Evolutionary conservation across 2,113 vertebrate genomes (phyloP).

Genomic region (Hemicordylus capensis): DNA sequence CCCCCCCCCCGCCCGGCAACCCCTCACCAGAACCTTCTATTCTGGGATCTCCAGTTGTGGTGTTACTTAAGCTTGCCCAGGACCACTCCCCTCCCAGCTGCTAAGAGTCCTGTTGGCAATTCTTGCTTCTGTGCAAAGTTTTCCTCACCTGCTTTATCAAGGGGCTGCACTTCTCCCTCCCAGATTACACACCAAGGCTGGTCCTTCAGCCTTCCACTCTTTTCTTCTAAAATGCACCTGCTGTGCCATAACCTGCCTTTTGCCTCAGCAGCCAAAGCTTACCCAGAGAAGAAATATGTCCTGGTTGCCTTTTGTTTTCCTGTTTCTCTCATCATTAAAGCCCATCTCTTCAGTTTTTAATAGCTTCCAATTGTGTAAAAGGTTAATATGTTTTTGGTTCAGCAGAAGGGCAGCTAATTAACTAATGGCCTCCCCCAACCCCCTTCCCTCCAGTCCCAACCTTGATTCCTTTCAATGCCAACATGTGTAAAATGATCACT

Average conservation of each 20-base stretch:
- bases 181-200: neutral
- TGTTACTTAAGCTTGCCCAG: neutral
- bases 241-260: neutral
- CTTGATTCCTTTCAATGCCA: slow-evolving; percentile 59
- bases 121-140: neutral
- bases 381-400: slow-evolving; percentile 66
- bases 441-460: neutral
- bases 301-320: slow-evolving; percentile 57
- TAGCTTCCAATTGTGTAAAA: slow-evolving; percentile 61
- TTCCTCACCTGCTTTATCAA: neutral
- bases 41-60: neutral
- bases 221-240: neutral
- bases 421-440: slow-evolving; percentile 56
- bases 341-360: slow-evolving; percentile 49
- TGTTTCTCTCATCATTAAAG: slow-evolving; percentile 64
- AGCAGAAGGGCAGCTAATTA: slow-evolving; percentile 66
- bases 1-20: accelerated
- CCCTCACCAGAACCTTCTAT: too few species aligned
- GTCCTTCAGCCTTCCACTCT: neutral
- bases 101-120: too few species aligned
- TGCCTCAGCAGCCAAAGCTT: neutral
- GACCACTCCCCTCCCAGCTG: too few species aligned
- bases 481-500: slow-evolving; percentile 52
- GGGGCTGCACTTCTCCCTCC: neutral
- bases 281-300: slow-evolving; percentile 1